Evolutionary conservation across 1,140 invertebrate genomes (phyloP), one percentile per base, ranked within the genome.

Genomic region (Caenorhabditis briggsae): DNA sequence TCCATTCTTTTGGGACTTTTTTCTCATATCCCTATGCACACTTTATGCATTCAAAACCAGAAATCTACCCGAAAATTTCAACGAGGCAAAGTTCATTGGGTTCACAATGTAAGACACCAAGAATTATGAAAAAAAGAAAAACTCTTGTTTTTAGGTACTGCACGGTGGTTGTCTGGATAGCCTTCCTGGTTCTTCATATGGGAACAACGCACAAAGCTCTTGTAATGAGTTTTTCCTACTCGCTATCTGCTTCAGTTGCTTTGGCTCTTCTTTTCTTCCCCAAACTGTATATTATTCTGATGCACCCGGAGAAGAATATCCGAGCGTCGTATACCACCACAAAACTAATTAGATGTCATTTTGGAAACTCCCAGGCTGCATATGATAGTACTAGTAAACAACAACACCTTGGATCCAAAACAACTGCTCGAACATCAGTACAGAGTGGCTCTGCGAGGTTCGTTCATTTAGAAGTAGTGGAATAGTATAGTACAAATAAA

Each of bases 21-120:
- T 96, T 86, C 93, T 96, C 0, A 95, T 96, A 41, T 93, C 94
- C 6, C 94, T 96, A 87, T 96, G 96, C 90, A 96, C 96, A 1
- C 92, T 96, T 12, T 96, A 96, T 92, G 96, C 96, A 0, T 93
- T 97, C 12, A 96, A 96, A 93, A 96, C 96, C 0, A 93, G 96
- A 18, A 96, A 96, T 90, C 94, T 96, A 58, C 96, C 96, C 0
- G 96, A 96, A 93, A 96, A 96, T 92, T 96, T 96, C 91, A 96
- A 96, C 93, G 95, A 96, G 91, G 95, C 95, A 0, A 95, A 96
- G 92, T 96, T 95, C 90, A 96, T 96, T 87, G 95, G 95, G 16
- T 96, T 96, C 88, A 95, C 95, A 3, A 92, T 92, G 91, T 91
- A 65, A 88, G 88, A 82, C 12, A 55, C 20, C 56, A 53, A 9